phyloP scores from a whole-genome alignment of 1,140 invertebrate genomes.

The Anoplolepis gracilipes region DNA sequence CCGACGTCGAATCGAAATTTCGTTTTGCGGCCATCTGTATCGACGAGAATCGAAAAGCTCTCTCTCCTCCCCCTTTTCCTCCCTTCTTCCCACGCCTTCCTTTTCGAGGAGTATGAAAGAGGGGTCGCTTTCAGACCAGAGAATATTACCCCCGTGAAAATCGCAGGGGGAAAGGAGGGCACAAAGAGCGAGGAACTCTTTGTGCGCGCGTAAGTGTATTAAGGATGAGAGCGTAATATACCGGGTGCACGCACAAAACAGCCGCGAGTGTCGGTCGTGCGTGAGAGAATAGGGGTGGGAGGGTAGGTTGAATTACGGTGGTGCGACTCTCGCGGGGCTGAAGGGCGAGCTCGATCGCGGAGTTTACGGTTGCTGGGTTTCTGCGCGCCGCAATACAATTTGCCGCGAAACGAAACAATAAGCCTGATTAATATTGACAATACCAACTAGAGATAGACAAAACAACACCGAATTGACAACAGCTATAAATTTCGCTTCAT shows the following conservation, averaged over 20 bases:
- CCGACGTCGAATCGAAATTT: conserved; percentile 48
- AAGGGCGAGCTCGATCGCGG: conserved; percentile 25
- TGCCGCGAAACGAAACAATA: conserved; percentile 39
- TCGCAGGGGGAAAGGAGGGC: background rate
- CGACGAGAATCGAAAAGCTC: conserved; percentile 38
- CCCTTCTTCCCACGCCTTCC: background rate
- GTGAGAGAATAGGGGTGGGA: background rate
- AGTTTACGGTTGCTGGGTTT: conserved; percentile 33
- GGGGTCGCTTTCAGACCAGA: conserved; percentile 40
- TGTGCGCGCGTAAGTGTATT: conserved; percentile 54
- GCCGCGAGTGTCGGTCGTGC: conserved; percentile 16
- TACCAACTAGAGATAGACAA: background rate
- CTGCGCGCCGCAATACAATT: conserved; percentile 30
- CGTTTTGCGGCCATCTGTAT: conserved; percentile 48
- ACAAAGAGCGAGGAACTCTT: conserved; percentile 54
- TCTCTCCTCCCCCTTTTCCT: background rate
- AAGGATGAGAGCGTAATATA: conserved; percentile 56
- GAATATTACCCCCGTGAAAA: conserved; percentile 55
- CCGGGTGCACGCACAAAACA: conserved; percentile 48
- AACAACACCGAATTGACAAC: conserved; percentile 29
- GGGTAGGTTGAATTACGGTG: conserved; percentile 18
- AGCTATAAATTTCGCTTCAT: background rate
- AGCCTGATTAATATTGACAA: conserved; percentile 46
- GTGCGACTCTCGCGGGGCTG: background rate
- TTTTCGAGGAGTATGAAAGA: conserved; percentile 13